Evolutionary conservation across 2,113 vertebrate species (phyloP).

Genomic region (Erythrolamprus reginae): DNA sequence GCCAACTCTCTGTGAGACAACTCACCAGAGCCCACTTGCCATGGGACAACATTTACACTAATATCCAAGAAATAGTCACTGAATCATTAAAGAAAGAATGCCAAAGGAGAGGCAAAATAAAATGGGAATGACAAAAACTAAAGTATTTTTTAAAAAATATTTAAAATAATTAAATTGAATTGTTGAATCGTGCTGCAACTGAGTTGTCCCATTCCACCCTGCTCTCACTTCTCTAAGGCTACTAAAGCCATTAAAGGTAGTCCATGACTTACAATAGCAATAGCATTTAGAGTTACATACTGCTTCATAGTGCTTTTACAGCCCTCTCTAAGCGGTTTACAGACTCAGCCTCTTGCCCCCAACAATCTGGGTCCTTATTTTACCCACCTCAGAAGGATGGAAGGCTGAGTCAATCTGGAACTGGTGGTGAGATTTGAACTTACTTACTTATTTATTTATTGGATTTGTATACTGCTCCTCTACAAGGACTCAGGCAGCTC

Average conservation of each 20-base stretch:
- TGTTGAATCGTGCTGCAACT: neutral
- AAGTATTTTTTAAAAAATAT: neutral
- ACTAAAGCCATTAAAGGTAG: neutral
- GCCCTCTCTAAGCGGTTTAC: no score
- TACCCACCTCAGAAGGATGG: no score
- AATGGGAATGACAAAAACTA: neutral
- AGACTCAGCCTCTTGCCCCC: no score
- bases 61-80: neutral
- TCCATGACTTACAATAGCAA: neutral
- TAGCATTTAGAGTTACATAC: no score
- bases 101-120: neutral
- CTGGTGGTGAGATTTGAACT: no score
- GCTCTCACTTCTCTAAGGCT: neutral
- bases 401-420: no score
- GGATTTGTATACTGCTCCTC: no score
- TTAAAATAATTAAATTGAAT: neutral
- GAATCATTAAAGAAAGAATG: neutral
- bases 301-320: no score
- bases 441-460: no score
- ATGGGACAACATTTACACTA: neutral
- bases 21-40: neutral
- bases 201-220: neutral
- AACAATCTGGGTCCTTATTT: no score
- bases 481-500: no score
- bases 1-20: neutral